phyloP scores from a whole-genome alignment of 2,888 invertebrate genomes.

The Anthrax anthrax region DNA sequence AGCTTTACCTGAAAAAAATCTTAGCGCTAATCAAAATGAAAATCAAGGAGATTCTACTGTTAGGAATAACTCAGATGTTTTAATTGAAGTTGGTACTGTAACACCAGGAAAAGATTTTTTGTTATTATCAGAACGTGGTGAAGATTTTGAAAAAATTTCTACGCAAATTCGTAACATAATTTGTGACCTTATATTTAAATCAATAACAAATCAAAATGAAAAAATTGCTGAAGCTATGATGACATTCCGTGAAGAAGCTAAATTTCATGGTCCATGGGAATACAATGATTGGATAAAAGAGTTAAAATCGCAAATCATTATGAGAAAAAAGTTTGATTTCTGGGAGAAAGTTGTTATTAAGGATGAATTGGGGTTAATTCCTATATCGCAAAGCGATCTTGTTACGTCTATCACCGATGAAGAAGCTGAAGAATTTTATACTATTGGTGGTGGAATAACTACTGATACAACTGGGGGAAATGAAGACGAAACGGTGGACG shows the following conservation, averaged over 20 bases:
- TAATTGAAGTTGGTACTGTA: slow-evolving; percentile 40
- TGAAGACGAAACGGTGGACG: slow-evolving; percentile 8
- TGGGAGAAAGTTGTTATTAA: slow-evolving; percentile 26
- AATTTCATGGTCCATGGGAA: slow-evolving; percentile 21
- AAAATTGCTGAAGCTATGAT: slow-evolving; percentile 22
- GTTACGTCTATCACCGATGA: slow-evolving; percentile 7
- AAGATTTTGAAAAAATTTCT: slow-evolving; percentile 20
- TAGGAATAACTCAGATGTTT: slow-evolving; percentile 1
- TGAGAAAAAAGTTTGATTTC: slow-evolving; percentile 20
- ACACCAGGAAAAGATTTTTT: slow-evolving; percentile 47
- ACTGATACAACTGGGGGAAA: background rate
- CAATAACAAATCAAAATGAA: slow-evolving; percentile 18
- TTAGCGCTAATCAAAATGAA: background rate
- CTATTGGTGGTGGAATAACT: background rate
- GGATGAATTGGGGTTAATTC: slow-evolving; percentile 21
- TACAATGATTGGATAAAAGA: slow-evolving; percentile 28
- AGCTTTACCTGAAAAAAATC: slow-evolving; percentile 15
- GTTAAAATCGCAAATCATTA: slow-evolving; percentile 23
- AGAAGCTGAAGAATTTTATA: slow-evolving; percentile 10
- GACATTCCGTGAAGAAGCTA: slow-evolving; percentile 31
- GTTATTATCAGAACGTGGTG: slow-evolving; percentile 32
- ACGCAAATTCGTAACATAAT: slow-evolving; percentile 26
- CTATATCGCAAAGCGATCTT: slow-evolving; percentile 7
- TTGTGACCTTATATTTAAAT: slow-evolving; percentile 21
- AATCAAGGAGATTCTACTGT: slow-evolving; percentile 8